Conservation (phyloP, 2,113 vertebrate species). For the Octodon degus region DNA sequence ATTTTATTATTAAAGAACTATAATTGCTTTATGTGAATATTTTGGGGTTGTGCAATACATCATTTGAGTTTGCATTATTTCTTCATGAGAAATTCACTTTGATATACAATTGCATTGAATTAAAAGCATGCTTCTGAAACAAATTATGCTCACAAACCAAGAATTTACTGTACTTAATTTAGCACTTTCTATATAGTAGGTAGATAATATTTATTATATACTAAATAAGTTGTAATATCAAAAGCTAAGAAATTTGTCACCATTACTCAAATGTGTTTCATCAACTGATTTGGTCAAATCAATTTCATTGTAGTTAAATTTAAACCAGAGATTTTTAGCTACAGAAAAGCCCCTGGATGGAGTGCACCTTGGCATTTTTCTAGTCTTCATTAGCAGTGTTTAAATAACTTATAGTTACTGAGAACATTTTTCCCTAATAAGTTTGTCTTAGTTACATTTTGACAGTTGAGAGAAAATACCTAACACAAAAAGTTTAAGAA, state of each 20-base stretch:
- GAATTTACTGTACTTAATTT: background rate
- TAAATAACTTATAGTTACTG: background rate
- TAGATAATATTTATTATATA: background rate
- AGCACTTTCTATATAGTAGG: background rate
- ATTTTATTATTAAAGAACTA: background rate
- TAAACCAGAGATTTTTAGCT: background rate
- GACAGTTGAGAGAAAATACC: no score
- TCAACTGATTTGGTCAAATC: background rate
- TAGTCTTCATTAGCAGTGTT: background rate
- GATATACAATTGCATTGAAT: no score
- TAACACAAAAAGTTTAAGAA: no score
- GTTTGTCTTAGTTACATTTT: background rate
- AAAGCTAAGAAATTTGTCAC: background rate
- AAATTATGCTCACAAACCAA: background rate
- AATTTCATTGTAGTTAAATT: background rate
- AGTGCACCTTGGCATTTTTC: background rate
- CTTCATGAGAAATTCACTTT: no score
- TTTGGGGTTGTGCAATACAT: no score
- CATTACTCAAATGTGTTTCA: background rate
- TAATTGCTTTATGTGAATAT: background rate
- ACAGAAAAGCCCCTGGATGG: background rate
- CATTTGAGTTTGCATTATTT: no score
- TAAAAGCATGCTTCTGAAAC: no score
- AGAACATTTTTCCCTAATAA: background rate
- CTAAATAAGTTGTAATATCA: background rate